Percentiles rank a stretch among this genome's conserved stretches.
Conservation (phyloP, 2,888 invertebrate genomes). For the Prosopocoilus inquinatus region DNA sequence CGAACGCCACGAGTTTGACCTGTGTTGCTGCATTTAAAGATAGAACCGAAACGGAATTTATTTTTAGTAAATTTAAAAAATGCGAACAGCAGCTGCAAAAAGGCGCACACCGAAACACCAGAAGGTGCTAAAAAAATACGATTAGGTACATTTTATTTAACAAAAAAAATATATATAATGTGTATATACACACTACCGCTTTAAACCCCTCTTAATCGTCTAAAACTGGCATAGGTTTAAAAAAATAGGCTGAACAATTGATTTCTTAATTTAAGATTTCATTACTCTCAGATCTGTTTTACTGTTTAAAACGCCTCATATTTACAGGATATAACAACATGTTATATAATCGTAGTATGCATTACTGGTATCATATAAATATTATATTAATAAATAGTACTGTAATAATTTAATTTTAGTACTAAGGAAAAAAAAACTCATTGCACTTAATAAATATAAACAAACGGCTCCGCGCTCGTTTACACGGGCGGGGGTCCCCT, state of each 20-base stretch:
- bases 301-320: slow-evolving; percentile 29
- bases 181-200: too few relatives aligned
- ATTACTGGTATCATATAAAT: slow-evolving; percentile 6
- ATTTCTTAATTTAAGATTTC: slow-evolving; percentile 16
- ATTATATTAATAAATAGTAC: not conserved
- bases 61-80: too few relatives aligned
- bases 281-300: slow-evolving; percentile 2
- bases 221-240: too few relatives aligned
- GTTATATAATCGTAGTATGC: slow-evolving; percentile 20
- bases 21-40: too few relatives aligned
- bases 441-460: slow-evolving; percentile 6
- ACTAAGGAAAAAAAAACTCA: not conserved
- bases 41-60: too few relatives aligned
- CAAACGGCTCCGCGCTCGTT: not conserved
- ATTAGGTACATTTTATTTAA: not conserved
- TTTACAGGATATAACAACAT: slow-evolving; percentile 31
- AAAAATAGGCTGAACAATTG: not conserved
- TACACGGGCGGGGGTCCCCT: slow-evolving; percentile 75
- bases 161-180: too few relatives aligned
- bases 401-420: too few relatives aligned
- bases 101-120: not conserved
- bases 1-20: too few relatives aligned
- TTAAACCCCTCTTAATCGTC: too few relatives aligned
- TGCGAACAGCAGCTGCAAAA: too few relatives aligned
- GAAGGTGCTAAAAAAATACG: not conserved